phyloP scores from a whole-genome alignment of 1,140 invertebrate species.

The Olivierus martensii region DNA sequence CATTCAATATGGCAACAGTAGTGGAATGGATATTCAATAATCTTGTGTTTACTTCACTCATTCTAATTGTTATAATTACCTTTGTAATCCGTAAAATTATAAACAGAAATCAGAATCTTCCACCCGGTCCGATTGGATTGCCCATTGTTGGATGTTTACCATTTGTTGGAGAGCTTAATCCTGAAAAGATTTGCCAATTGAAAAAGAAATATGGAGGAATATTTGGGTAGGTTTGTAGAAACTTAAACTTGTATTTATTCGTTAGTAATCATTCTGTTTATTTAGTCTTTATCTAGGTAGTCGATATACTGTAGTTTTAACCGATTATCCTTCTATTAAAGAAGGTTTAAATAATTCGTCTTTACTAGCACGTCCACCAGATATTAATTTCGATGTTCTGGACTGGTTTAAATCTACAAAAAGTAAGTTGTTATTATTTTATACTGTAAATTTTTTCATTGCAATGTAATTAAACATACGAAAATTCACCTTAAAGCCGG shows the following conservation, averaged over 20 bases:
- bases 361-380: background rate
- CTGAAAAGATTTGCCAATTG: constrained; percentile 1
- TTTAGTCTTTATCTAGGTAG: too few relatives aligned
- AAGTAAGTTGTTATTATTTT: too few relatives aligned
- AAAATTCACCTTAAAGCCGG: background rate
- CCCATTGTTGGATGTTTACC: background rate
- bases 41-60: background rate
- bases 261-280: too few relatives aligned
- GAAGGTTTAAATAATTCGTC: constrained; percentile 3
- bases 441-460: too few relatives aligned
- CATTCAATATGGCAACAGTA: too few relatives aligned
- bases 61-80: background rate
- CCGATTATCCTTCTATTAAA: background rate
- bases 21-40: too few relatives aligned
- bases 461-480: too few relatives aligned
- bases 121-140: background rate
- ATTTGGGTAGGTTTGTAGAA: background rate
- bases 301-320: constrained; percentile 20
- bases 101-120: background rate
- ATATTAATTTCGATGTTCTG: too few relatives aligned
- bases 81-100: too few relatives aligned
- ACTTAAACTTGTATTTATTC: too few relatives aligned
- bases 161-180: constrained; percentile 7
- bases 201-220: constrained; percentile 11
- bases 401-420: too few relatives aligned